Evolutionary conservation across 1,140 invertebrate species (phyloP), one percentile per base, ranked within the genome.

Genomic region (Panagrolaimus sp.): DNA sequence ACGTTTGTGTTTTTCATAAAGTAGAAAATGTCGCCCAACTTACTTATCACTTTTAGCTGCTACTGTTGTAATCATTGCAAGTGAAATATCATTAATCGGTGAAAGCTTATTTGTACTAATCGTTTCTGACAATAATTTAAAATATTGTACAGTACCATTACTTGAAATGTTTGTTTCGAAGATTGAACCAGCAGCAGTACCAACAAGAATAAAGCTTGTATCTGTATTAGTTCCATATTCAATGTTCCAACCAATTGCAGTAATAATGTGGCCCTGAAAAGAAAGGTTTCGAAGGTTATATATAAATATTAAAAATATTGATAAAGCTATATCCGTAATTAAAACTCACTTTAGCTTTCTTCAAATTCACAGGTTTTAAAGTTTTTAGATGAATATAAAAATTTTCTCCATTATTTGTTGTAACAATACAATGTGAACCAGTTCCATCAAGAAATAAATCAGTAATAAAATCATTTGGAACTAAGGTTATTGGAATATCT

Each of bases 261-360:
- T 57, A 4, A 57, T 57, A 27, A 57, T 16, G n/a, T 57, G 51
- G 3, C 51, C 51, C 51, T 57, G n/a, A 57, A 57, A 57, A 48
- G 20, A 1, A n/a, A n/a, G n/a, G n/a, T n/a, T n/a, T n/a, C n/a
- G n/a, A n/a, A n/a, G n/a, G n/a, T n/a, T n/a, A n/a, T n/a, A n/a
- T n/a, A n/a, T n/a, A n/a, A n/a, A n/a, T n/a, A n/a, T n/a, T n/a
- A n/a, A n/a, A n/a, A n/a, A n/a, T n/a, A 57, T 25, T 20, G 27
- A 13, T 20, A 23, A 25, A n/a, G n/a, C n/a, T n/a, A n/a, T n/a
- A n/a, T n/a, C n/a, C n/a, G n/a, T 57, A 25, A n/a, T 2, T 25
- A 57, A 57, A 1, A 27, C 51, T 0, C n/a, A 57, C 51, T 16
- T 16, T 57, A 11, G 27, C 9, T 25, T 57, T 57, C 20, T 57